Evolutionary conservation across 2,113 vertebrate species (phyloP).

Genomic region (Loxodonta africana): DNA sequence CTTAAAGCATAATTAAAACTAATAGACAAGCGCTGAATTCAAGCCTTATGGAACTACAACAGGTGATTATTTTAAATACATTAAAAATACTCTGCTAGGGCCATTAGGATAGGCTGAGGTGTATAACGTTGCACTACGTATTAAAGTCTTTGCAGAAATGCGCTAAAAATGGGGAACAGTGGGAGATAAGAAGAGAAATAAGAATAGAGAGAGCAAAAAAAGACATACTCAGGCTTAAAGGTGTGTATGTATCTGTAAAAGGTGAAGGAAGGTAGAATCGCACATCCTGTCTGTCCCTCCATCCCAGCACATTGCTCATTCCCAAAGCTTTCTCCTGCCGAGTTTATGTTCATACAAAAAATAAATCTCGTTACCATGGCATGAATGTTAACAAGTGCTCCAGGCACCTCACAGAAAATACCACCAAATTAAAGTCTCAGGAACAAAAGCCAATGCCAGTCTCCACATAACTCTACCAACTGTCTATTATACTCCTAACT

Average conservation of each 20-base stretch:
- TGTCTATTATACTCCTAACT: conserved; percentile 38
- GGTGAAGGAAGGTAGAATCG: not conserved
- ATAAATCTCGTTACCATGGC: conserved; percentile 71
- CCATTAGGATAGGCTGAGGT: not conserved
- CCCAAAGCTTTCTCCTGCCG: not conserved
- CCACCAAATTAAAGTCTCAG: conserved; percentile 74
- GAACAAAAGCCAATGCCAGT: conserved; percentile 68
- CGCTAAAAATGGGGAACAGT: not conserved
- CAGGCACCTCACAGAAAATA: conserved; percentile 65
- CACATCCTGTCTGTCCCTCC: not conserved
- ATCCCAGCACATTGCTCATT: conserved; percentile 15
- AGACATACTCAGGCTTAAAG: not conserved
- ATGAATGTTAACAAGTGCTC: conserved; percentile 79
- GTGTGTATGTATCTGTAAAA: not conserved
- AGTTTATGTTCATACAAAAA: conserved; percentile 72
- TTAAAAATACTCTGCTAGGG: not conserved
- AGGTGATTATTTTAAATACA: not conserved
- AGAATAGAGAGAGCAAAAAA: not conserved
- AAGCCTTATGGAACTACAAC: not conserved
- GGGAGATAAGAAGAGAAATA: not conserved
- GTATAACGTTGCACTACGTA: not conserved
- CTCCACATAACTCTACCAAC: conserved; percentile 54
- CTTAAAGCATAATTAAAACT: not conserved
- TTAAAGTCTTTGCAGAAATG: not conserved
- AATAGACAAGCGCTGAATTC: not conserved